These are phyloP conservation scores for Conistra vaccinii DNA, from an alignment of 2,888 invertebrate genomes.

Conservation along the genomic window DNA sequence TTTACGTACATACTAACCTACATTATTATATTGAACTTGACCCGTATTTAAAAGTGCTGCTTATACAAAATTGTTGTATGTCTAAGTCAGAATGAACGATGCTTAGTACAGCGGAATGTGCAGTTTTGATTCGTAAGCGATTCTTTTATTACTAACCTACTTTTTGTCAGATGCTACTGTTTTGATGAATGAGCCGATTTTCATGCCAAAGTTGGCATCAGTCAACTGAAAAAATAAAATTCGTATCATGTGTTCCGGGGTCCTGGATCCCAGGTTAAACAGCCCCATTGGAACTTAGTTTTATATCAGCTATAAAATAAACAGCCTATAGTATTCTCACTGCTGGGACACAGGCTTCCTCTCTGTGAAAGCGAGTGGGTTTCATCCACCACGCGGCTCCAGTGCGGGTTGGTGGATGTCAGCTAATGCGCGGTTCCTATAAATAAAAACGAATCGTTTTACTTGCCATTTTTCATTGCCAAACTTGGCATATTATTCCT, in stretches of 20 bases:
- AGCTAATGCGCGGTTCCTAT: no score
- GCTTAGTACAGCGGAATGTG: background rate
- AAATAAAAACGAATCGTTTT: no score
- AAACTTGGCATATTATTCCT: no score
- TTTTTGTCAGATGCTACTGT: background rate
- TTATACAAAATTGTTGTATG: background rate
- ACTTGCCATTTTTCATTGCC: no score
- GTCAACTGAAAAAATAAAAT: no score
- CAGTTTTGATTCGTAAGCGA: background rate
- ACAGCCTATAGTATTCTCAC: no score
- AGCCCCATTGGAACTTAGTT: background rate
- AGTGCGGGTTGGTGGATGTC: no score
- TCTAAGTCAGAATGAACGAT: background rate
- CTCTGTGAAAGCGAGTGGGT: no score
- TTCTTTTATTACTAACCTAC: background rate
- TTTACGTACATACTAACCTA: background rate
- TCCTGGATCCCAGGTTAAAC: background rate
- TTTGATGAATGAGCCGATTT: background rate
- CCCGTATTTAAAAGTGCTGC: background rate
- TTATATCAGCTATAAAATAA: background rate
- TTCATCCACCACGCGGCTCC: no score
- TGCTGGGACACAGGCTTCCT: no score
- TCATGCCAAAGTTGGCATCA: no score
- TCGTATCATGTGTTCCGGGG: no score
- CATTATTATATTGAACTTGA: constrained; percentile 23